phyloP scores from a whole-genome alignment of 2,888 invertebrate species.

The Tachina lurida region DNA sequence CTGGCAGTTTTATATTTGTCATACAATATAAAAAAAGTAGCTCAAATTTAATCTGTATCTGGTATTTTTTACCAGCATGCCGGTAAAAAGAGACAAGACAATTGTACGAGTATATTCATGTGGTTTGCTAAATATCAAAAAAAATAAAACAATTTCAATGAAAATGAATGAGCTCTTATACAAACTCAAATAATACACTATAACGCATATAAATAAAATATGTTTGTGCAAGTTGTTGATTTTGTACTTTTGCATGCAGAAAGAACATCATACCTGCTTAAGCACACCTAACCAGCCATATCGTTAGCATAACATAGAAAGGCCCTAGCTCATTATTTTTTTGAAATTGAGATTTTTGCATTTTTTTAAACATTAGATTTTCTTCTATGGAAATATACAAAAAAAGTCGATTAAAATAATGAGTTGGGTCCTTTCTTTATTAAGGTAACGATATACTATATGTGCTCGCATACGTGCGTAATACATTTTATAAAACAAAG shows the following conservation, averaged over 20 bases:
- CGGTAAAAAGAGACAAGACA: conserved; percentile 16
- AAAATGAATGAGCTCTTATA: conserved; percentile 2
- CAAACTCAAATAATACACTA: background rate
- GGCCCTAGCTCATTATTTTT: no score
- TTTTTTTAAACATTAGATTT: no score
- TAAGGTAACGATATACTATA: no score
- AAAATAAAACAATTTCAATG: conserved; percentile 13
- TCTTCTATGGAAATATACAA: no score
- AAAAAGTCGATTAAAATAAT: no score
- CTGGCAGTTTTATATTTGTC: background rate
- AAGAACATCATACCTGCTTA: background rate
- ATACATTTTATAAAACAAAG: background rate
- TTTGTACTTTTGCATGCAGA: background rate
- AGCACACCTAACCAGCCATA: background rate
- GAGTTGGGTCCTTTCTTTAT: no score
- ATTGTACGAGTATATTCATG: conserved; percentile 34
- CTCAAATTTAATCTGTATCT: conserved; percentile 27
- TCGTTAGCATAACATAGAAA: no score
- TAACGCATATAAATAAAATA: background rate
- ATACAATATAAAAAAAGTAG: conserved; percentile 17
- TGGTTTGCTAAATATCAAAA: conserved; percentile 26
- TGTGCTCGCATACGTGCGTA: background rate
- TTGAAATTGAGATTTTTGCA: no score
- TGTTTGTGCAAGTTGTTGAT: background rate
- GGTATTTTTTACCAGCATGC: conserved; percentile 21